phyloP scores from a whole-genome alignment of 53 echinoderm and acorn worm species.

The Paracentrotus lividus region DNA sequence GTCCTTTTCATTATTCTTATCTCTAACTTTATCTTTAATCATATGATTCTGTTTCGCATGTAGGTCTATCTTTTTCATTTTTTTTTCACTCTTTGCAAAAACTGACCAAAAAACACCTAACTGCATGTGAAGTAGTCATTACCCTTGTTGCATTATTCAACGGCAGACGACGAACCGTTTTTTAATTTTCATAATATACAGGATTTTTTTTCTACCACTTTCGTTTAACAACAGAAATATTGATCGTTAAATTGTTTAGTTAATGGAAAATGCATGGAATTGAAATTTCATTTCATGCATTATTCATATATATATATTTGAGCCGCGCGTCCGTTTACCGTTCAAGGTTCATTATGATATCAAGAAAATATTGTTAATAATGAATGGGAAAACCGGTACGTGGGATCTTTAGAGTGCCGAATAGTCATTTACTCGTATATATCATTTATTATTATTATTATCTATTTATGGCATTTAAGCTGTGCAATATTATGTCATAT shows the following conservation, averaged over 20 bases:
- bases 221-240: neutral
- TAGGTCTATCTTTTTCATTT: too few species aligned
- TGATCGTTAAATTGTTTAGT: neutral
- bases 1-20: too few species aligned
- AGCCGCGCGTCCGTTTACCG: neutral
- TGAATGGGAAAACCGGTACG: neutral
- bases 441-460: too few species aligned
- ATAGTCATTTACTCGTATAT: neutral
- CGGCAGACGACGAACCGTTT: neutral
- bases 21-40: too few species aligned
- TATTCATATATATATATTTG: neutral
- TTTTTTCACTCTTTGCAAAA: too few species aligned
- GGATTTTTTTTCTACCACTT: neutral
- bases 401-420: neutral
- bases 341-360: neutral
- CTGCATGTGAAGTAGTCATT: neutral
- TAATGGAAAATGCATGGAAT: neutral
- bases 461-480: too few species aligned
- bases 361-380: neutral
- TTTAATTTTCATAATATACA: too few species aligned
- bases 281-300: neutral
- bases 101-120: too few species aligned
- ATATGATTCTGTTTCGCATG: too few species aligned
- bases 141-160: neutral
- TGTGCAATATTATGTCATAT: too few species aligned